A percentile compares a stretch with the other conserved stretches of the same genome.
Conservation (phyloP, 2,797 vertebrate species). For the Psittacula echo region DNA sequence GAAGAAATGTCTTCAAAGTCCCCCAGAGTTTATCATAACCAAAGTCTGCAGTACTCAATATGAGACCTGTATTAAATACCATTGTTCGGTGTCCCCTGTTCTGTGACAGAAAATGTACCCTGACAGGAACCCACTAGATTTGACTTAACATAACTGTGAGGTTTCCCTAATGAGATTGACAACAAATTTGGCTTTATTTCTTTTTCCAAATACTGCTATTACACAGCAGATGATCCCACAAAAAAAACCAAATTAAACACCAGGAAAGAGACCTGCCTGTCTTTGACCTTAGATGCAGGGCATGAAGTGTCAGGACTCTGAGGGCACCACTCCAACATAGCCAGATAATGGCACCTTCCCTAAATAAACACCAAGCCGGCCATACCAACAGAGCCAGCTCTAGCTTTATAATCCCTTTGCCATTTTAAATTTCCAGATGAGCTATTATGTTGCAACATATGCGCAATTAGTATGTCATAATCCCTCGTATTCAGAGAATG, state of each 20-base stretch:
- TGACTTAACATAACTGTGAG: neutral
- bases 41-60: neutral
- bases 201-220: neutral
- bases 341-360: neutral
- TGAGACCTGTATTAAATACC: neutral
- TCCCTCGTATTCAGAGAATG: neutral
- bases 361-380: neutral
- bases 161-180: neutral
- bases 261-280: neutral
- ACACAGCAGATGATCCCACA: neutral
- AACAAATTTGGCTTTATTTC: neutral
- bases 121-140: neutral
- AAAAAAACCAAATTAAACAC: neutral
- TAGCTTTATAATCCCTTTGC: slow-evolving; percentile 20
- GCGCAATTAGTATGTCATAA: neutral
- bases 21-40: neutral
- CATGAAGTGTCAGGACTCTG: neutral
- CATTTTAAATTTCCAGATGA: neutral
- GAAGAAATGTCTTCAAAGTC: neutral
- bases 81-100: neutral
- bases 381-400: neutral
- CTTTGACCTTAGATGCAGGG: neutral
- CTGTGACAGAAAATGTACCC: neutral
- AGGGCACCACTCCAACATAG: neutral
- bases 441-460: neutral